A percentile compares a stretch with the other conserved stretches of the same genome.
These are phyloP conservation scores for Phania funesta DNA, from an alignment of 2,888 invertebrate genomes.

Conservation along the genomic window DNA sequence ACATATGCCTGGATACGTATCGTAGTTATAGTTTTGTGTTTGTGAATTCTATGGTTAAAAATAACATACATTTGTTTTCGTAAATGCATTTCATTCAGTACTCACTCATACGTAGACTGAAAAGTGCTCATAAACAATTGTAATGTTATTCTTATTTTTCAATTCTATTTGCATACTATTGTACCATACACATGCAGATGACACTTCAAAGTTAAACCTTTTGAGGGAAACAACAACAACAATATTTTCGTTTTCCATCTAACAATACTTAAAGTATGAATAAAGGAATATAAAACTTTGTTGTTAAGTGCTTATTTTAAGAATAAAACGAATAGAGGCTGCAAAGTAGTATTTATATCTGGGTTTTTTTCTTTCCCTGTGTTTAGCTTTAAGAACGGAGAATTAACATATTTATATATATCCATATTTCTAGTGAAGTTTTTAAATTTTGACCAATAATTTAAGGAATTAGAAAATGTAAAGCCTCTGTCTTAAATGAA, in stretches of 20 bases:
- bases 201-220: slow-evolving; percentile 69
- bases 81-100: slow-evolving; percentile 29
- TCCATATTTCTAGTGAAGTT: background rate
- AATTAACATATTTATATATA: background rate
- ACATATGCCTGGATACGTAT: no score
- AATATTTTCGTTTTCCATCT: slow-evolving; percentile 13
- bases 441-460: background rate
- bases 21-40: background rate
- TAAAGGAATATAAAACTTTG: slow-evolving; percentile 59
- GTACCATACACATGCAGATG: slow-evolving; percentile 63
- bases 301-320: slow-evolving; percentile 59
- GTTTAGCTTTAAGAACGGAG: background rate
- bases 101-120: slow-evolving; percentile 41
- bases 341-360: slow-evolving; percentile 35
- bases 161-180: slow-evolving; percentile 51
- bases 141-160: slow-evolving; percentile 37
- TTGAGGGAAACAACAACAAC: slow-evolving; percentile 53
- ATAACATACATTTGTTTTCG: slow-evolving; percentile 28
- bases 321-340: slow-evolving; percentile 46
- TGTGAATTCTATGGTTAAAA: slow-evolving; percentile 1
- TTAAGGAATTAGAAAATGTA: background rate
- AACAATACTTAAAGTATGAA: slow-evolving; percentile 48
- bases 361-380: slow-evolving; percentile 9
- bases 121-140: slow-evolving; percentile 51
- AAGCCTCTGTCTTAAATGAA: no score